phyloP scores from a whole-genome alignment of 2,797 vertebrate genomes.

The Notolabrus celidotus region DNA sequence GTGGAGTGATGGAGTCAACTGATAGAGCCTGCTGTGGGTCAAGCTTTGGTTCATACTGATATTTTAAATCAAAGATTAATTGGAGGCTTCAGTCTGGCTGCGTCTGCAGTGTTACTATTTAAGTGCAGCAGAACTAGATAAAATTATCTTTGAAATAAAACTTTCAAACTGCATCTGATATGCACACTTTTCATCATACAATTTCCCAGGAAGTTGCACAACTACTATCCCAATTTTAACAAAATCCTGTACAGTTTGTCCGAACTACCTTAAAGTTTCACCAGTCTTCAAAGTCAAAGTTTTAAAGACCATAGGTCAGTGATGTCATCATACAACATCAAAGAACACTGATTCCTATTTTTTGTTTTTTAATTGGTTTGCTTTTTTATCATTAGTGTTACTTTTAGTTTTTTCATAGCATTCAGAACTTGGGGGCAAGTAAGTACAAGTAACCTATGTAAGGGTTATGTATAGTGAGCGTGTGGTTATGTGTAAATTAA shows the following conservation, averaged over 20 bases:
- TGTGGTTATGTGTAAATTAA: too few species aligned
- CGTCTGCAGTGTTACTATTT: constrained; percentile 5
- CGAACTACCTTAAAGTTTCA: too few species aligned
- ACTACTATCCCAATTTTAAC: not conserved
- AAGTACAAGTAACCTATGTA: too few species aligned
- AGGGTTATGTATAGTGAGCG: too few species aligned
- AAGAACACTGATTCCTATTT: too few species aligned
- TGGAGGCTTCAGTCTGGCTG: constrained; percentile 9
- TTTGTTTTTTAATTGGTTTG: too few species aligned
- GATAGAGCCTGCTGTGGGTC: constrained; percentile 52
- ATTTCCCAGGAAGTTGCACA: not conserved
- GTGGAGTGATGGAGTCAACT: constrained; percentile 61
- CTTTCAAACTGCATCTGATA: not conserved
- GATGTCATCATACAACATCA: too few species aligned
- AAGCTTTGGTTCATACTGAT: constrained; percentile 59
- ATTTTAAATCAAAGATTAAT: constrained; percentile 53
- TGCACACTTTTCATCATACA: not conserved
- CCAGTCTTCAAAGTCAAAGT: too few species aligned
- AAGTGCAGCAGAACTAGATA: not conserved
- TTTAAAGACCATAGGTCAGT: too few species aligned
- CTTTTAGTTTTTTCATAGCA: too few species aligned
- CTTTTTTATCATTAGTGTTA: too few species aligned
- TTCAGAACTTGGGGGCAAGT: too few species aligned
- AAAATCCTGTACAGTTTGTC: not conserved
- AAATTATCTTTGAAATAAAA: constrained; percentile 22